Evolutionary conservation across 2,113 vertebrate genomes (phyloP), one percentile per base, ranked within the genome.

Genomic region (Varanus salvator): DNA sequence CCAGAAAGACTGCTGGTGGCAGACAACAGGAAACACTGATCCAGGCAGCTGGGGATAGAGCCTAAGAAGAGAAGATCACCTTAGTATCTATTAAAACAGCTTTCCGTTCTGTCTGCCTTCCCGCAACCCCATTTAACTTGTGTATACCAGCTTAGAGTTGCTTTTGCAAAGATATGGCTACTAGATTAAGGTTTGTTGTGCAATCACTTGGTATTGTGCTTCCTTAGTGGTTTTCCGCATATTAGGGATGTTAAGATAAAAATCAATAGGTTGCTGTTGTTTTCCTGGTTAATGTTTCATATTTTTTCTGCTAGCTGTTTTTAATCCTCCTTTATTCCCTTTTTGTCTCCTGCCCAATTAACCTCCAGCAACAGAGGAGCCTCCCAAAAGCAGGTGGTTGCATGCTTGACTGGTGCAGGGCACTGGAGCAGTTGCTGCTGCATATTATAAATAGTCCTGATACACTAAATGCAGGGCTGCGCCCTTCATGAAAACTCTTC

Each of bases 11-110:
- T 38, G 50, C 31, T 82, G n/a, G 50, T 74, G 60, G 29, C 19
- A 87, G 29, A 80, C 44, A 69, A 69, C 60, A 80, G 29, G 86
- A 87, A 80, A 87, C 44, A 21, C 29, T 87, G 44, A 66, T 52
- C 29, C 68, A 60, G 60, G 21, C 64, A 69, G 52, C 21, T 83
- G 66, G 14, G 54, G 80, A 57, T 74, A 74, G 48, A 64, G 19
- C 52, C 64, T 34, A 74, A 85, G 84, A 54, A 48, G 75, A 66
- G 44, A 76, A 68, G 66, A 80, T 66, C 23, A 38, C 15, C 76
- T 80, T 87, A 68, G 48, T 52, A 52, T 52, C 76, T 71, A 69
- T 29, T 87, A 23, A 87, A 86, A 27, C 21, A 8, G 38, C 15
- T 48, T 87, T 78, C 11, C 4, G 8, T 48, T 64, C 29, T 74